Conservation (phyloP, 2,113 vertebrate genomes). For the Athene cunicularia region DNA sequence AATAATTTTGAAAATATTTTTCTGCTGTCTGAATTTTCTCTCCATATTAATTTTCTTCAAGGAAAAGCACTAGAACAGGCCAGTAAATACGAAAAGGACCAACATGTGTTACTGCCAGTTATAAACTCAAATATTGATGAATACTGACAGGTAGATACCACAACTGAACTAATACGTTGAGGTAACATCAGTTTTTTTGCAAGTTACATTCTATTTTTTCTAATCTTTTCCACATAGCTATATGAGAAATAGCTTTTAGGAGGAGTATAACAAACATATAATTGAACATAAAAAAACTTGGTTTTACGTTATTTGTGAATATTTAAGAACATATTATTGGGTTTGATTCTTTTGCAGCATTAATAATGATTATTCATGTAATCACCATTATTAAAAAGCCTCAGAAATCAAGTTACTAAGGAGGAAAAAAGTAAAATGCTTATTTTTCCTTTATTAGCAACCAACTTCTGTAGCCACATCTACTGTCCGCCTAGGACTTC, state of each 20-base stretch:
- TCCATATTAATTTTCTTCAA: not conserved
- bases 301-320: not conserved
- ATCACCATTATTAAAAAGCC: not conserved
- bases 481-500: constrained; percentile 49
- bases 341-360: fast-evolving
- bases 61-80: not conserved
- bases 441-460: not conserved
- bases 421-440: not conserved
- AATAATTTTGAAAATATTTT: not conserved
- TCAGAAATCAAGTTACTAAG: not conserved
- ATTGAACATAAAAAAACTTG: not conserved
- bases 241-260: not conserved
- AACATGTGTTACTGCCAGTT: not conserved
- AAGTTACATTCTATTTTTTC: not conserved
- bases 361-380: not conserved
- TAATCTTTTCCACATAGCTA: not conserved
- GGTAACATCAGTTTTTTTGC: not conserved
- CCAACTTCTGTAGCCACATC: constrained; percentile 24
- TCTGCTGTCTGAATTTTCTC: not conserved
- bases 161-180: not conserved
- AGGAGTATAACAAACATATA: not conserved
- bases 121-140: not conserved
- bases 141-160: not conserved
- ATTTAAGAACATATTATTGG: not conserved
- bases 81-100: not conserved